Base-by-base conservation (phyloP, 2,797 vertebrate species). In the Okamejei kenojei region DNA sequence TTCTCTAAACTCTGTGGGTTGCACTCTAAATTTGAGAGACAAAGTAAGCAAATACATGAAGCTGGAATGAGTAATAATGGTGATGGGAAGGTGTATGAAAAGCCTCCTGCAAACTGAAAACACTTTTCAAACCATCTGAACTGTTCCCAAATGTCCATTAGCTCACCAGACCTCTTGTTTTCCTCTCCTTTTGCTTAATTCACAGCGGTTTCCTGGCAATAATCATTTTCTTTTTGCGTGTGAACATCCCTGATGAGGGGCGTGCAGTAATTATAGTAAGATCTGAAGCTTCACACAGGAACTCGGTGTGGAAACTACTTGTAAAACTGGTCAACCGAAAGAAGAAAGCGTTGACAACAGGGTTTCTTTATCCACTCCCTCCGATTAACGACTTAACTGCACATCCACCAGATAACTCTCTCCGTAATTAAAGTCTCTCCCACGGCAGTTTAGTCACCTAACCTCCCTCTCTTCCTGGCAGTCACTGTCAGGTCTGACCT, bases 221-320 rank as follows among this genome's bases (percentile, higher is more conserved):
- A 35, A 35, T 38, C 32, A 26, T 13, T 54, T 21, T 54, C 45
- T 71, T 71, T 90, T 71, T 38, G 17, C 71, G 63, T 90, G 63
- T 19, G 32, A 38, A 19, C 5, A 11, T 71, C 0, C 80, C 45
- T 17, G n/a, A n/a, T 61, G 58, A 65, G 58, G 84, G 61, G 84
- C 63, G 58, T 63, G 23, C 29, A 88, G 84, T 88, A 65, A 88
- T 88, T n/a, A 88, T 29, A 26, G 15, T 65, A 88, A 88, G n/a
- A 23, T 35, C 63, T 68, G 61, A 71, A 23, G 11, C 32, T 21
- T n/a, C 38, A 71, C 86, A 90, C n/a, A 35, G 86, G 35, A 65
- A 65, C 26, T 88, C 58, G 68, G 71, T 71, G 17, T 38, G 29
- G 63, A 90, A 90, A 71, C 21, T 17, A 68, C 17, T 35, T 90